Percentiles rank a stretch among this genome's conserved stretches.
Evolutionary conservation across 2,797 vertebrate genomes (phyloP).

Genomic region (Girardinus metallicus): DNA sequence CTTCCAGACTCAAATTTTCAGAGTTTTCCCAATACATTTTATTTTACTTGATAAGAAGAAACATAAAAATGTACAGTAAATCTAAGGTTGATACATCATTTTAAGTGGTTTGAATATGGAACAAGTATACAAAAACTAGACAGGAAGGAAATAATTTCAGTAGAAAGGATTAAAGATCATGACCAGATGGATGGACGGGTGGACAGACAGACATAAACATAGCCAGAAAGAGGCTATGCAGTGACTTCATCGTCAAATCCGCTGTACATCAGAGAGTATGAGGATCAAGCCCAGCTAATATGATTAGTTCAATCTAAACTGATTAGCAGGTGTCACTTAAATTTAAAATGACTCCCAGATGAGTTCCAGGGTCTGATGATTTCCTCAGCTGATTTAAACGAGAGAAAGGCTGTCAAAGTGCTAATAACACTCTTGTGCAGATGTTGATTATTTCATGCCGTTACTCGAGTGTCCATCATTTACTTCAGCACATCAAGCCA

Average conservation of each 20-base stretch:
- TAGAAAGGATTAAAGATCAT: not conserved
- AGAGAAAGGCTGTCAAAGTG: slow-evolving; percentile 41
- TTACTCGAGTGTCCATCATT: slow-evolving; percentile 57
- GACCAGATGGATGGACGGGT: not conserved
- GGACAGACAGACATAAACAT: not conserved
- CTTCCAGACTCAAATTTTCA: not conserved
- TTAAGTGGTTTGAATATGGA: not conserved
- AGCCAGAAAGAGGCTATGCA: not conserved
- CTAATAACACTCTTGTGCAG: slow-evolving; percentile 55
- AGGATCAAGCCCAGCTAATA: slow-evolving; percentile 17
- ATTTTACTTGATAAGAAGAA: not conserved
- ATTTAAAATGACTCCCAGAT: slow-evolving; percentile 54
- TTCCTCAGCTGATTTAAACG: slow-evolving; percentile 45
- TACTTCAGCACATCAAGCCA: slow-evolving; percentile 38
- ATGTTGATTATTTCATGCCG: slow-evolving; percentile 49
- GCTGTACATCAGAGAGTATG: not conserved
- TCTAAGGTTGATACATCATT: not conserved
- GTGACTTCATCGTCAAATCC: not conserved
- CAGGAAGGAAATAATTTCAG: not conserved
- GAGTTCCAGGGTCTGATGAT: slow-evolving; percentile 35
- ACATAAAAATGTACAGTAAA: not conserved
- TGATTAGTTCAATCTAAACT: slow-evolving; percentile 34
- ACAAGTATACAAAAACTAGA: not conserved
- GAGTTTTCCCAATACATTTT: not conserved
- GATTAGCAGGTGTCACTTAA: slow-evolving; percentile 64